phyloP scores from a whole-genome alignment of 2,797 vertebrate genomes.

The Syndactyla subalaris region DNA sequence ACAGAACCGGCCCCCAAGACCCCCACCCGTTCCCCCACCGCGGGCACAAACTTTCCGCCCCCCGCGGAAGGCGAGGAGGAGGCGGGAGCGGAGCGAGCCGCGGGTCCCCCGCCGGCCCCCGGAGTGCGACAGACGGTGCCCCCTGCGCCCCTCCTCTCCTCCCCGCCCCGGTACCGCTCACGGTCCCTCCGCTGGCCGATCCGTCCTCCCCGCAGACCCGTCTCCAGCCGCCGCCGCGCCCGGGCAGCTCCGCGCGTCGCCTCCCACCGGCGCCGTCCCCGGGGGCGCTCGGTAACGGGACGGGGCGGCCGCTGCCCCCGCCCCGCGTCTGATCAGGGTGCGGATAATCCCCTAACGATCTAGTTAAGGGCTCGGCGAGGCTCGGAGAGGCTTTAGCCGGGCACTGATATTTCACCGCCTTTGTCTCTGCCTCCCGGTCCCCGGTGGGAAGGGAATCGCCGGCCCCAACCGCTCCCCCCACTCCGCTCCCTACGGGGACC shows the following conservation, averaged over 20 bases:
- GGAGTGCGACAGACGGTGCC: not conserved
- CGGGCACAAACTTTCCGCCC: constrained; percentile 37
- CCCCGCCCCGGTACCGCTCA: not conserved
- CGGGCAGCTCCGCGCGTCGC: not conserved
- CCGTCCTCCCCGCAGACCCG: not conserved
- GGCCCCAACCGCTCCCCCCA: not conserved
- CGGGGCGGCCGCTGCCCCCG: not conserved
- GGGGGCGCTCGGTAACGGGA: constrained; percentile 5
- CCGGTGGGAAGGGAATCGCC: not conserved
- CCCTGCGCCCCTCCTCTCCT: not conserved
- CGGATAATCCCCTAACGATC: constrained; percentile 54
- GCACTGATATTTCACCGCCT: constrained; percentile 23
- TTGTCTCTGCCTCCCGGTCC: not conserved
- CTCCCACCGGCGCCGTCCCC: not conserved
- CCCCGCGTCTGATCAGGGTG: not conserved
- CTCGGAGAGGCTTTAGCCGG: constrained; percentile 19
- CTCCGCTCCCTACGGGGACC: not conserved
- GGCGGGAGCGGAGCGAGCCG: not conserved
- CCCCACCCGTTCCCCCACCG: not conserved
- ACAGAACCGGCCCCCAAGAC: not conserved
- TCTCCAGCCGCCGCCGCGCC: not conserved
- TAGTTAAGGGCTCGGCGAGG: constrained; percentile 50
- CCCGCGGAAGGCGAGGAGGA: not conserved
- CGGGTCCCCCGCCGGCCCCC: not conserved
- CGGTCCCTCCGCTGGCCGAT: not conserved